phyloP scores from a whole-genome alignment of 2,797 vertebrate genomes.

The Vireo griseus region DNA sequence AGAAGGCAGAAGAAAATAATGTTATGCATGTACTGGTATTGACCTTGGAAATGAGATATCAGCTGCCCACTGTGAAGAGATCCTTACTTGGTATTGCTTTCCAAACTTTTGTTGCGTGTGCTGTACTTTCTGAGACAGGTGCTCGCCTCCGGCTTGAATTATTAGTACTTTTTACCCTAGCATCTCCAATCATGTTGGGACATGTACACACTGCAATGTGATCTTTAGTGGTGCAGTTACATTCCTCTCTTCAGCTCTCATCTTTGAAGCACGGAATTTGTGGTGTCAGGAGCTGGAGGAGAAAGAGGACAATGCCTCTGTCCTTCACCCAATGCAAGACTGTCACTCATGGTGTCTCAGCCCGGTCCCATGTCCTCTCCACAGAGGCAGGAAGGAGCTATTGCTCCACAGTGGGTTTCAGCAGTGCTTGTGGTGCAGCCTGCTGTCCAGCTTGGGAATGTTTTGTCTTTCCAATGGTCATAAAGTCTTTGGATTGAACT shows the following conservation, averaged over 20 bases:
- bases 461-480: not conserved
- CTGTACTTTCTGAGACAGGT: not conserved
- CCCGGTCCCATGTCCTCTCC: not conserved
- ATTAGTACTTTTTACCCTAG: not conserved
- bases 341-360: rapidly evolving
- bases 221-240: not conserved
- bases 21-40: not conserved
- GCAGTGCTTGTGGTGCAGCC: rapidly evolving
- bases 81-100: not conserved
- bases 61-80: not conserved
- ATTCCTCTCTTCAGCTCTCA: not conserved
- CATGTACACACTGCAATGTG: not conserved
- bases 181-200: not conserved
- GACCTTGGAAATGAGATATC: not conserved
- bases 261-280: not conserved
- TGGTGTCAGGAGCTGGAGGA: not conserved
- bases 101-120: not conserved
- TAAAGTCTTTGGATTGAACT: not conserved
- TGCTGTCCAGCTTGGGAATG: not conserved
- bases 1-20: not conserved
- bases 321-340: rapidly evolving
- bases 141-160: not conserved
- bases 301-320: rapidly evolving
- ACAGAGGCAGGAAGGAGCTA: not conserved
- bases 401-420: not conserved